Evolutionary conservation across 2,113 vertebrate species (phyloP), one percentile per base, ranked within the genome.

Genomic region (Globicephala melas): DNA sequence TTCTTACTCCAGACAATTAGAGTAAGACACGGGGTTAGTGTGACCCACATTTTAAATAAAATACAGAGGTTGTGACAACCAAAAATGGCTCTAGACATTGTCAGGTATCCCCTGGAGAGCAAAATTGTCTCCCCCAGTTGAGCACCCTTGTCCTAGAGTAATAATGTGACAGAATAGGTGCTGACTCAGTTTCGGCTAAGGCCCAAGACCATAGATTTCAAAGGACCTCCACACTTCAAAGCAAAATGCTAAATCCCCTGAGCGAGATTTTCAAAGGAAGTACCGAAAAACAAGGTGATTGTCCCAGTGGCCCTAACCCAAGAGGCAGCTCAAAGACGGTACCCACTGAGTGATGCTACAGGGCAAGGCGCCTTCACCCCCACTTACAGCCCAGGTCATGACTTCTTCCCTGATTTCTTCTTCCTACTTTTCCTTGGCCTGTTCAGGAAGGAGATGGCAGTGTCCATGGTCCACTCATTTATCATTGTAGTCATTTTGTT

Each of bases 401-500:
- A 68, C 93, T 44, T 62, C 33, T 65, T 25, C 85, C 58, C 53
- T 23, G 50, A 44, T 44, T 67, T 36, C 83, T 94, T 50, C 88
- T 47, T 38, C 71, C 83, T 18, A 23, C 91, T 23, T 70, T 55
- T 82, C 94, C 90, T 58, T 74, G 93, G 70, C 76, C 55, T 26
- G 15, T 28, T 28, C 94, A 84, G 96, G 96, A 98, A 96, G 89
- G 85, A n/a, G 93, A 63, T 92, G 97, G 92, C 96, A 85, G 79
- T 0, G 2, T 76, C 91, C 70, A 0, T 2, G 41, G 73, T 17
- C 44, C 26, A 6, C 84, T 83, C 97, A 98, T 99, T 98, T 96
- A 94, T 98, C 98, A 98, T 95, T 85, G 50, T 97, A 94, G 98
- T 97, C 98, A 96, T 98, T 98, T 99, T 98, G 98, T 98, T 98